These are phyloP conservation scores for Proteles cristata DNA, from an alignment of 2,113 vertebrate genomes.

Conservation along the genomic window DNA sequence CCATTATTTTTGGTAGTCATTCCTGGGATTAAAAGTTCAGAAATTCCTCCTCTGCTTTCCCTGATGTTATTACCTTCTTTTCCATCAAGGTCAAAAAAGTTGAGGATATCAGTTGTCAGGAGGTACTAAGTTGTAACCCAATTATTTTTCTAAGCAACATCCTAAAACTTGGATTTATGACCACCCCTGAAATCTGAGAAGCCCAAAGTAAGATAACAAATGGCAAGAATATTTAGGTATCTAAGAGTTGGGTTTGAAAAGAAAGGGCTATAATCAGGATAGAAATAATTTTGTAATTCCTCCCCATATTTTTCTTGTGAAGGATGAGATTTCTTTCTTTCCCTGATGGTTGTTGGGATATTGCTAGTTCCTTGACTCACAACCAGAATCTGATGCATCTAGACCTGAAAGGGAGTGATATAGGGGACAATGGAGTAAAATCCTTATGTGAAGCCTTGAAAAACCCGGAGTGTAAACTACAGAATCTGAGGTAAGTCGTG, in stretches of 20 bases:
- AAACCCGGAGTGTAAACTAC: constrained; percentile 56
- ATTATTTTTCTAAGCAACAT: background rate
- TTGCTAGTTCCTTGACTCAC: constrained; percentile 42
- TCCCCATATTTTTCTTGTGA: constrained; percentile 42
- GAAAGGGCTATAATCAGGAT: background rate
- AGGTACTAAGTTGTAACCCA: background rate
- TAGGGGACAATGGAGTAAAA: constrained; percentile 12
- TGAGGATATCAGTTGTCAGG: background rate
- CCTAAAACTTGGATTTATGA: background rate
- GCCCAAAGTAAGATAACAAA: background rate
- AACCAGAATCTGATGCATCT: constrained; percentile 66
- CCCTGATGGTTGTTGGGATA: background rate
- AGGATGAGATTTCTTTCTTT: constrained; percentile 65
- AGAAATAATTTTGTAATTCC: constrained; percentile 13
- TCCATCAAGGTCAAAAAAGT: background rate
- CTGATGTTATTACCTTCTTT: background rate
- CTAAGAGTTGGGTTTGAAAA: background rate
- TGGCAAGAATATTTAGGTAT: background rate
- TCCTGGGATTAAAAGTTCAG: constrained; percentile 8
- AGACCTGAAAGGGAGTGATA: constrained; percentile 56
- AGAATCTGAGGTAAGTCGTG: constrained; percentile 66
- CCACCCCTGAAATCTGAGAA: background rate
- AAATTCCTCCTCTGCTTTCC: background rate
- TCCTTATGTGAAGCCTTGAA: constrained; percentile 60
- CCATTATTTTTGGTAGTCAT: background rate